Evolutionary conservation across 2,888 invertebrate genomes (phyloP), one percentile per base, ranked within the genome.

Genomic region (Drosophila atripex): DNA sequence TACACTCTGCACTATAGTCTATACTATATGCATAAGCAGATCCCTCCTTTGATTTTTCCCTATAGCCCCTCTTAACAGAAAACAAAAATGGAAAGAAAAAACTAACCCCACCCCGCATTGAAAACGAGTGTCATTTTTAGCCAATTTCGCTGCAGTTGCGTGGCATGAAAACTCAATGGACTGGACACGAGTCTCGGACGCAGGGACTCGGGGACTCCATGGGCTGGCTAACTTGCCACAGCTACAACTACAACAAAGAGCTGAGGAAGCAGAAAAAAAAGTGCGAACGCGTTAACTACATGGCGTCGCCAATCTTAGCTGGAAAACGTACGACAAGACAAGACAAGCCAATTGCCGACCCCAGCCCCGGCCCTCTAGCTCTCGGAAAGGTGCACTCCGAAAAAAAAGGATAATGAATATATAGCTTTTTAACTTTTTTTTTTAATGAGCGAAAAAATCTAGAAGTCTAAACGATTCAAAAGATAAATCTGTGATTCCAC

Each of bases 241-340:
- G 57, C n/a, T n/a, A n/a, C 59, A 18, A 63, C 63, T 58, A 41
- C 60, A 71, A 66, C 57, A 60, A 51, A 50, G 53, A 68, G 45
- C 51, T 59, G 30, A 70, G 60, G 51, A 52, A 50, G 41, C 46
- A 55, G 54, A 63, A 73, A 82, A 82, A 79, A 84, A 86, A 86
- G 87, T 86, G 87, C 83, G 83, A 82, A 86, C 85, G 87, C 83
- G 83, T 86, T 83, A 83, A 83, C 83, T 83, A 83, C 83, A 87
- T 84, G 83, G 83, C 83, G 83, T 84, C 83, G 87, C 86, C 86
- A 87, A 86, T 84, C 83, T 84, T 84, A 82, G 83, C 83, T 82
- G 87, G 87, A 84, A 87, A 85, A 86, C 85, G 80, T 82, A 82
- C 86, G 80, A 82, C 80, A 82, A 82, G 80, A 80, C 80, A 80